A percentile compares a stretch with the other conserved stretches of the same genome.
These are phyloP conservation scores for Podocnemis expansa DNA, from an alignment of 2,113 vertebrate genomes.

Conservation along the genomic window DNA sequence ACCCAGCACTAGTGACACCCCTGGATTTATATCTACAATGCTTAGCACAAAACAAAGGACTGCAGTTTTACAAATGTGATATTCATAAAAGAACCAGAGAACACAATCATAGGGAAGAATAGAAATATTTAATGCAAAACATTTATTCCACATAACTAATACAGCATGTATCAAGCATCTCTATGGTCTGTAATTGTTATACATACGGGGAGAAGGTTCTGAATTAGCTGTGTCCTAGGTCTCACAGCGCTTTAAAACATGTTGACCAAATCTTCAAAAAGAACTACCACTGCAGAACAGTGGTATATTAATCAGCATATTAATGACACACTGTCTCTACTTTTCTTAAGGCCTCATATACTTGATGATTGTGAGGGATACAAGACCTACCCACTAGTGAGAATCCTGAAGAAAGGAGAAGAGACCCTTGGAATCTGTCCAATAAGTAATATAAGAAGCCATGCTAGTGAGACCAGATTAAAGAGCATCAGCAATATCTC, in stretches of 20 bases:
- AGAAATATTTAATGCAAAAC: slow-evolving; percentile 24
- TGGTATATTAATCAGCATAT: neutral
- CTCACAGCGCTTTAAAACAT: neutral
- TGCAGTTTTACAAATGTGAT: neutral
- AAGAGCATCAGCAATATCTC: accelerated
- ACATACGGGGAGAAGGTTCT: neutral
- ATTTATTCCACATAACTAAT: slow-evolving; percentile 31
- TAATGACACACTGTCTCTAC: neutral
- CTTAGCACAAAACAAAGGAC: neutral
- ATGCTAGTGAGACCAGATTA: accelerated
- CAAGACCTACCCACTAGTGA: neutral
- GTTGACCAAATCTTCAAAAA: neutral
- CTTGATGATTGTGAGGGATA: neutral
- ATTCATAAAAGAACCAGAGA: neutral
- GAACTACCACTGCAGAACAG: neutral
- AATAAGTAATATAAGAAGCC: accelerated
- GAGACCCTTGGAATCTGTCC: neutral
- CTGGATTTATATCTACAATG: neutral
- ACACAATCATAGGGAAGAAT: neutral
- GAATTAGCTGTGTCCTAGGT: too few species aligned
- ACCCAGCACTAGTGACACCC: too few species aligned
- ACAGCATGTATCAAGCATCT: neutral
- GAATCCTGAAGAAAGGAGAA: neutral
- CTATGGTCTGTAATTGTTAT: neutral
- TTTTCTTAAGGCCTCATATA: neutral